Evolutionary conservation across 1,140 invertebrate genomes (phyloP).

Genomic region (Drosophila elegans): DNA sequence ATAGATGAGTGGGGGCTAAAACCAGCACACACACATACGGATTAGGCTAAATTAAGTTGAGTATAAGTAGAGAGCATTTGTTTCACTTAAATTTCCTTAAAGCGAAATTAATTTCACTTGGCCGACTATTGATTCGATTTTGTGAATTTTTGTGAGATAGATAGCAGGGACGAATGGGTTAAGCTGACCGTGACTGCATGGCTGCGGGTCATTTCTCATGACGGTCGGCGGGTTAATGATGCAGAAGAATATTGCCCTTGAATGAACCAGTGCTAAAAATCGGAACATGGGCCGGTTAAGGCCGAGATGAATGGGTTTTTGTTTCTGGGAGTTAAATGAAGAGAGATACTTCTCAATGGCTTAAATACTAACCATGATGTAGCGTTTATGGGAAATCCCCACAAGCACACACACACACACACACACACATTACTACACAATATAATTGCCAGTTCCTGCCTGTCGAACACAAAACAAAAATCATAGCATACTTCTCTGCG

Average conservation of each 20-base stretch:
- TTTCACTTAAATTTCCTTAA: conserved; percentile 40
- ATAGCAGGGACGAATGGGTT: conserved; percentile 10
- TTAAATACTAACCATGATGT: conserved; percentile 58
- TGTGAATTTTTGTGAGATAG: background rate
- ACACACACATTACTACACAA: background rate
- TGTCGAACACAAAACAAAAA: conserved; percentile 21
- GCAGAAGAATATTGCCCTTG: conserved; percentile 72
- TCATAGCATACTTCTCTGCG: conserved; percentile 14
- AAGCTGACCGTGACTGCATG: conserved; percentile 41
- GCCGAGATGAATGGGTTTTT: conserved; percentile 25
- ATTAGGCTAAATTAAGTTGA: conserved; percentile 24
- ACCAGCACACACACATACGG: background rate
- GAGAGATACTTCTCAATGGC: background rate
- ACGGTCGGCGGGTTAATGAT: conserved; percentile 60
- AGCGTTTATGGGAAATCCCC: conserved; percentile 43
- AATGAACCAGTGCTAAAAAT: conserved; percentile 12
- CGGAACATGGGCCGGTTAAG: conserved; percentile 6
- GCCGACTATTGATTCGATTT: conserved; percentile 29
- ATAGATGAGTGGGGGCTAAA: conserved; percentile 10
- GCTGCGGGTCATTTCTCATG: conserved; percentile 27
- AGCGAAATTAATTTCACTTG: conserved; percentile 37
- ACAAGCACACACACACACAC: background rate
- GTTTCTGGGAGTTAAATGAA: background rate
- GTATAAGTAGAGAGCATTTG: conserved; percentile 18
- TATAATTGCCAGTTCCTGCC: conserved; percentile 40